These are phyloP conservation scores for Schrankia costaestrigalis DNA, from an alignment of 2,888 invertebrate genomes.

Conservation along the genomic window DNA sequence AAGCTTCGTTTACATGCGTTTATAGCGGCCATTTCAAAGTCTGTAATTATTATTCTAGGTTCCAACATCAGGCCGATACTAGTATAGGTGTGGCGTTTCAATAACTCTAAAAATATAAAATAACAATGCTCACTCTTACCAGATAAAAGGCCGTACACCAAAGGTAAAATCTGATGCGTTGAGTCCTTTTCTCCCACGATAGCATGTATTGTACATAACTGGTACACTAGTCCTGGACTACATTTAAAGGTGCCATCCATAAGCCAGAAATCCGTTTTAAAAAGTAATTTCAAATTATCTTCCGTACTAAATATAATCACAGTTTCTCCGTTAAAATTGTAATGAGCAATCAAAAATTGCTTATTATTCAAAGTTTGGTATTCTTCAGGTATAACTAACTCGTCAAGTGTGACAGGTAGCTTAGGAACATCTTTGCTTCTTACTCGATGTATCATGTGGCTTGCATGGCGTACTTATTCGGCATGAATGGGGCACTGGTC, in stretches of 20 bases:
- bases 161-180: not conserved
- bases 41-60: constrained; percentile 3
- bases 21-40: constrained; percentile 8
- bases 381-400: too few species aligned
- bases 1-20: constrained; percentile 3
- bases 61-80: too few species aligned
- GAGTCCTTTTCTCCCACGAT: not conserved
- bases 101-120: too few species aligned
- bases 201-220: constrained; percentile 6
- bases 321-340: not conserved
- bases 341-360: too few species aligned
- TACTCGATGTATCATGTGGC: too few species aligned
- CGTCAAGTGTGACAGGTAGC: too few species aligned
- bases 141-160: not conserved
- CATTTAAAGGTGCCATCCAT: constrained; percentile 7
- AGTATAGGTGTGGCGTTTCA: too few species aligned
- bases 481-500: too few species aligned
- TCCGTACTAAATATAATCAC: constrained; percentile 5
- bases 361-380: too few species aligned
- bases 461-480: too few species aligned
- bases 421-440: too few species aligned
- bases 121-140: too few species aligned
- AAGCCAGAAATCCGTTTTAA: constrained; percentile 1
- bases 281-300: constrained; percentile 4
- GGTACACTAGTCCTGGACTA: constrained; percentile 3